These are phyloP conservation scores for Nemoura dubitans DNA, from an alignment of 2,888 invertebrate genomes.

Conservation along the genomic window DNA sequence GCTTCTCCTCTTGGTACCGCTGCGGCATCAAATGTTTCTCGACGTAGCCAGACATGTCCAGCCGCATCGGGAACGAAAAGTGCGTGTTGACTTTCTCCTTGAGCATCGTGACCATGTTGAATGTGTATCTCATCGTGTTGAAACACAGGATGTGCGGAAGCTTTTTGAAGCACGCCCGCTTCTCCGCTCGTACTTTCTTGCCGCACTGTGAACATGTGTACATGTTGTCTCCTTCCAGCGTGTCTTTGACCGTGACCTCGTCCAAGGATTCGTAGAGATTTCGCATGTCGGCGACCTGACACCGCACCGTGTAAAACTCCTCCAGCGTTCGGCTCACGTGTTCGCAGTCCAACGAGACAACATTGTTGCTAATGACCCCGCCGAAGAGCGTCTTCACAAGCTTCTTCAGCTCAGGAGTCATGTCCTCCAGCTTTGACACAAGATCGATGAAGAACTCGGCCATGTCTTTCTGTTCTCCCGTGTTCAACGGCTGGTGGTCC, in stretches of 20 bases:
- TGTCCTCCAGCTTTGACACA: constrained; percentile 94
- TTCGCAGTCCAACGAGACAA: constrained; percentile 93
- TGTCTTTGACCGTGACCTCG: constrained; percentile 97
- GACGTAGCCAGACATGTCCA: constrained; percentile 95
- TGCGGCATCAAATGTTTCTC: constrained; percentile 93
- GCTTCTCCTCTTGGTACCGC: constrained; percentile 76
- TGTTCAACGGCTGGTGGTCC: constrained; percentile 96
- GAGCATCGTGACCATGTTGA: constrained; percentile 97
- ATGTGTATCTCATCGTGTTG: constrained; percentile 96
- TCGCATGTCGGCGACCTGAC: constrained; percentile 96
- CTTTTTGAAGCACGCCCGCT: constrained; percentile 93
- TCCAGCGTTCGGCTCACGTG: constrained; percentile 94
- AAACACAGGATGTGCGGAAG: constrained; percentile 93
- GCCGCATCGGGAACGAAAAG: constrained; percentile 91
- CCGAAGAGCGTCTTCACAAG: constrained; percentile 92
- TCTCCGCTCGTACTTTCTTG: constrained; percentile 94
- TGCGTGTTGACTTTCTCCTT: constrained; percentile 98
- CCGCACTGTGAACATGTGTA: constrained; percentile 96
- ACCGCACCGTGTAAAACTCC: constrained; percentile 95
- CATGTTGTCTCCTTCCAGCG: constrained; percentile 96
- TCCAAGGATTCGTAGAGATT: constrained; percentile 94
- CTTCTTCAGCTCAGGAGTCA: constrained; percentile 89
- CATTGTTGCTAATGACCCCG: constrained; percentile 93
- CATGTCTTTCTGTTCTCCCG: constrained; percentile 98
- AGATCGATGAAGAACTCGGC: constrained; percentile 97